phyloP scores from a whole-genome alignment of 2,113 vertebrate genomes.

The Urocolius indicus region DNA sequence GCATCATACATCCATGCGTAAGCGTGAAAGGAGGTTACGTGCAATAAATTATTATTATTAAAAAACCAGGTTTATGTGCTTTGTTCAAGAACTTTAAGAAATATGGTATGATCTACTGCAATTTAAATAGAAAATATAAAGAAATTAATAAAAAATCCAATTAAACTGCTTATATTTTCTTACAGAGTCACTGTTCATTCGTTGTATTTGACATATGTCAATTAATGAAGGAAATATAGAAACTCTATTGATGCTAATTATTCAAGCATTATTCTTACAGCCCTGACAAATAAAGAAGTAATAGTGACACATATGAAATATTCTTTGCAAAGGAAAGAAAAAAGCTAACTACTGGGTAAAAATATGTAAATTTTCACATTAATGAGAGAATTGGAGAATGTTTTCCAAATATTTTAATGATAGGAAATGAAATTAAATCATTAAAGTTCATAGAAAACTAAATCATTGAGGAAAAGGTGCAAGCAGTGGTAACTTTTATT shows the following conservation, averaged over 20 bases:
- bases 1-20: not conserved
- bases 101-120: not conserved
- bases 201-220: not conserved
- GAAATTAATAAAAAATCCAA: not conserved
- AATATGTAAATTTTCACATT: not conserved
- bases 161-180: not conserved
- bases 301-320: not conserved
- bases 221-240: not conserved
- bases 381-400: not conserved
- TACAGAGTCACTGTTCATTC: not conserved
- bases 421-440: not conserved
- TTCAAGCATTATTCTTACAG: not conserved
- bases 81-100: not conserved
- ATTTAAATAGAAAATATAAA: not conserved
- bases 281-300: not conserved
- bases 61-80: not conserved
- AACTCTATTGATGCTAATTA: not conserved
- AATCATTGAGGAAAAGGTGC: not conserved
- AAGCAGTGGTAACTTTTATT: not conserved
- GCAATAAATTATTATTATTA: not conserved
- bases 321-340: not conserved
- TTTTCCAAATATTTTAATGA: not conserved
- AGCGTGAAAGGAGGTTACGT: not conserved
- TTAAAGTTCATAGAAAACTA: not conserved
- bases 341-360: not conserved